Evolutionary conservation across 1,140 invertebrate genomes (phyloP).

Genomic region (Stegodyphus dumicola): DNA sequence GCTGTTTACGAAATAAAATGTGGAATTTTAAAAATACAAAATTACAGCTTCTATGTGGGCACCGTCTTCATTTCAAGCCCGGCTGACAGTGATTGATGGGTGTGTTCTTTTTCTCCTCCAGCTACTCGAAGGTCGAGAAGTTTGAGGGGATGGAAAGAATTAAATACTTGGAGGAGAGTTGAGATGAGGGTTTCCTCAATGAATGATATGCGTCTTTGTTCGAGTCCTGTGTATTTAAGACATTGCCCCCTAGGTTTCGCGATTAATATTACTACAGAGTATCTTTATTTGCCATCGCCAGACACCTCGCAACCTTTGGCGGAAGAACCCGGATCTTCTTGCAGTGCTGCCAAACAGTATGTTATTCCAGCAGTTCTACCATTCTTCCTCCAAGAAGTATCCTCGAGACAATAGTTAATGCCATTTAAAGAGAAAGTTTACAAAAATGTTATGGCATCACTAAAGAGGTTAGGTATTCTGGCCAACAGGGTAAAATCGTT

Average conservation of each 20-base stretch:
- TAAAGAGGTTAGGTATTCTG: too few relatives aligned
- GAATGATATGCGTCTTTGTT: neutral
- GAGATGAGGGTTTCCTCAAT: neutral
- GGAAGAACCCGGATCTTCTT: neutral
- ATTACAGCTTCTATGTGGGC: slow-evolving; percentile 34
- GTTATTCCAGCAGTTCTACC: too few relatives aligned
- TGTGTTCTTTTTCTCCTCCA: neutral
- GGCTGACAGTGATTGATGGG: slow-evolving; percentile 44
- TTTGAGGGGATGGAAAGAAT: neutral
- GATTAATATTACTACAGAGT: neutral
- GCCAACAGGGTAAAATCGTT: too few relatives aligned
- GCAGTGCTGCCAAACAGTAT: too few relatives aligned
- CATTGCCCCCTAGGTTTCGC: neutral
- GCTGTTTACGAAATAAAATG: slow-evolving; percentile 46
- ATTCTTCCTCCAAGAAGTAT: too few relatives aligned
- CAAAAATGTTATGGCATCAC: too few relatives aligned
- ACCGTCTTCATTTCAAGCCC: neutral
- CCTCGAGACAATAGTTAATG: too few relatives aligned
- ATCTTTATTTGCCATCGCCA: neutral
- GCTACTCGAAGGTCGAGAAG: neutral
- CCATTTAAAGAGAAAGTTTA: too few relatives aligned
- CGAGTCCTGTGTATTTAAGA: neutral
- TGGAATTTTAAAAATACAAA: slow-evolving; percentile 41
- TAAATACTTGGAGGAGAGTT: neutral
- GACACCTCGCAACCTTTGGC: neutral